phyloP scores from a whole-genome alignment of 2,113 vertebrate species.

The Zosterops borbonicus region DNA sequence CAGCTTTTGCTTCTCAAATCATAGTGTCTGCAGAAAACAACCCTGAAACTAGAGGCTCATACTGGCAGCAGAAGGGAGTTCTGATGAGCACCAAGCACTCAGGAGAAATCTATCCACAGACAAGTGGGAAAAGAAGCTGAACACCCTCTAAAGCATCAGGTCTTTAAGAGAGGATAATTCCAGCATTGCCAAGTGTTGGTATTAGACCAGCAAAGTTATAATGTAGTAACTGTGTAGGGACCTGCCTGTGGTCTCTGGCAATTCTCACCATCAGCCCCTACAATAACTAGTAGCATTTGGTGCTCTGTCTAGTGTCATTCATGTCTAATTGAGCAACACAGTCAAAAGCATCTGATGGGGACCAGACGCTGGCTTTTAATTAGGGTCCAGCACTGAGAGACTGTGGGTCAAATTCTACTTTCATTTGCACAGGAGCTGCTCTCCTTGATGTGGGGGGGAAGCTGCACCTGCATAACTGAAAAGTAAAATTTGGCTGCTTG shows the following conservation, averaged over 20 bases:
- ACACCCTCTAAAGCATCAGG: not conserved
- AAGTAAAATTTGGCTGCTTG: conserved; percentile 51
- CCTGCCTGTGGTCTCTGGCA: conserved; percentile 72
- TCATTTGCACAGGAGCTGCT: conserved; percentile 40
- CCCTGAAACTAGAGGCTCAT: not conserved
- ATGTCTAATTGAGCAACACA: conserved; percentile 80
- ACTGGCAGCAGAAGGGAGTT: not conserved
- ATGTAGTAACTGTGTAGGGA: conserved; percentile 60
- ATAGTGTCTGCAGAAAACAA: not conserved
- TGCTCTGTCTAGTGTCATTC: conserved; percentile 77
- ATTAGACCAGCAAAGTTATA: conserved; percentile 59
- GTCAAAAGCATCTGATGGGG: conserved; percentile 84
- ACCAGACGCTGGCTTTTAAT: conserved; percentile 76
- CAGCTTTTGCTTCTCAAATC: not conserved
- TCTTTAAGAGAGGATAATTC: conserved; percentile 40
- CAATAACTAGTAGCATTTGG: conserved; percentile 80
- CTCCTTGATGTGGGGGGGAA: conserved; percentile 10
- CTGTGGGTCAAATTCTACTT: conserved; percentile 56
- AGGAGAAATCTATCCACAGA: not conserved
- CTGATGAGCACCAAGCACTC: not conserved
- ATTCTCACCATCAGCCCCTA: conserved; percentile 79
- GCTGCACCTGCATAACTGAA: conserved; percentile 54
- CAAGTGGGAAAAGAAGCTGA: not conserved
- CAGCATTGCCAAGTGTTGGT: conserved; percentile 55
- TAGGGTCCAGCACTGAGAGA: conserved; percentile 78